Evolutionary conservation across 1,140 invertebrate genomes (phyloP).

Genomic region (Acromyrmex echinatior): DNA sequence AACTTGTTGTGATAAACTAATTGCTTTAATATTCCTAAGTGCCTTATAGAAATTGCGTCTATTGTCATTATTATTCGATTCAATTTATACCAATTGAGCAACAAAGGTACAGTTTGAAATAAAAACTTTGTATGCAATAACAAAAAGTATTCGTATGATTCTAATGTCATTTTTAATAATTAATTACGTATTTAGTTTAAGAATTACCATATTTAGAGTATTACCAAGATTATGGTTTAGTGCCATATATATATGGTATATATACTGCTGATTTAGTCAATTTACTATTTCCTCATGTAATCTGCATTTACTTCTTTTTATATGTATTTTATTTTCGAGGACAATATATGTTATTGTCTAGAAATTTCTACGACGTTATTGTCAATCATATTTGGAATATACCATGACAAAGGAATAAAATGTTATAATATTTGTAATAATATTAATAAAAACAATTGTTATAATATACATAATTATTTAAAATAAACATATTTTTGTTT

Average conservation of each 20-base stretch:
- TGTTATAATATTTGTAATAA: neutral
- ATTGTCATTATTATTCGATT: neutral
- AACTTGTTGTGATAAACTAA: neutral
- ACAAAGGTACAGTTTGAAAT: neutral
- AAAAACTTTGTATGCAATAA: neutral
- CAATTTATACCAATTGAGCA: neutral
- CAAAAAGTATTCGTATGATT: neutral
- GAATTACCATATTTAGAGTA: neutral
- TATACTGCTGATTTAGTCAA: neutral
- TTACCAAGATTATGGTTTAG: neutral
- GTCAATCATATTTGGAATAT: neutral
- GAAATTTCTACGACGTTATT: neutral
- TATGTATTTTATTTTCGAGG: neutral
- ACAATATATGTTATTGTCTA: neutral
- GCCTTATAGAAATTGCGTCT: neutral
- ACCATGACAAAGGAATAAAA: neutral
- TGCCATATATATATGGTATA: neutral
- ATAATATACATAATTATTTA: neutral
- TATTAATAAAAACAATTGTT: neutral
- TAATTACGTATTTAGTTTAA: conserved; percentile 1
- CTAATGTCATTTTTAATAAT: conserved; percentile 2
- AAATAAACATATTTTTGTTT: too few relatives aligned
- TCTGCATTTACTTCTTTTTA: neutral
- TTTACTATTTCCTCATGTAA: neutral
- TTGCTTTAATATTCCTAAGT: conserved; percentile 6